Percentiles rank a stretch among this genome's conserved stretches.
Conservation (phyloP, 2,113 vertebrate genomes). For the Donacobius atricapilla region DNA sequence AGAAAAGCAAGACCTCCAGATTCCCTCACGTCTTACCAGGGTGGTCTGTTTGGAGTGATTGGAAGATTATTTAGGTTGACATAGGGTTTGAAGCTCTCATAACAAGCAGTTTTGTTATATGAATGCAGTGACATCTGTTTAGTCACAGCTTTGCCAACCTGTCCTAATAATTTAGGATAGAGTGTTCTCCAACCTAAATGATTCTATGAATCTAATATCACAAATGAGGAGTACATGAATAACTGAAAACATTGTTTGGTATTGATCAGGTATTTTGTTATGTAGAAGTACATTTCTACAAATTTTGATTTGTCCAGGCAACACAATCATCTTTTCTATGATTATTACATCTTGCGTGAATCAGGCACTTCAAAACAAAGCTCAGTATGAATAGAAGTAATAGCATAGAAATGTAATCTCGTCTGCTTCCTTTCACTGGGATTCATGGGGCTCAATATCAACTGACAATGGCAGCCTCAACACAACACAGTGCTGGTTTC, state of each 20-base stretch:
- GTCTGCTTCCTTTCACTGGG: neutral
- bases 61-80: neutral
- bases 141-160: neutral
- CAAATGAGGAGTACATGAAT: neutral
- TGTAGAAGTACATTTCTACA: neutral
- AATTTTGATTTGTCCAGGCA: neutral
- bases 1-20: neutral
- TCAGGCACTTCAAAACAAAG: neutral
- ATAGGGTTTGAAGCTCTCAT: neutral
- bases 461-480: neutral
- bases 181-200: neutral
- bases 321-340: neutral
- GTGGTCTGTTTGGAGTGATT: neutral
- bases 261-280: neutral
- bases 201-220: neutral
- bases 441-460: neutral
- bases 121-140: neutral
- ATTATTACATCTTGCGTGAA: neutral
- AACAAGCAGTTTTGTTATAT: neutral
- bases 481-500: neutral
- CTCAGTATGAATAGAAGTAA: neutral
- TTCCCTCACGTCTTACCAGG: fast-evolving
- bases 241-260: neutral
- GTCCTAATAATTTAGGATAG: neutral
- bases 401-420: neutral